phyloP scores from a whole-genome alignment of 1,140 invertebrate species.

The Drosophila pseudoananassae region DNA sequence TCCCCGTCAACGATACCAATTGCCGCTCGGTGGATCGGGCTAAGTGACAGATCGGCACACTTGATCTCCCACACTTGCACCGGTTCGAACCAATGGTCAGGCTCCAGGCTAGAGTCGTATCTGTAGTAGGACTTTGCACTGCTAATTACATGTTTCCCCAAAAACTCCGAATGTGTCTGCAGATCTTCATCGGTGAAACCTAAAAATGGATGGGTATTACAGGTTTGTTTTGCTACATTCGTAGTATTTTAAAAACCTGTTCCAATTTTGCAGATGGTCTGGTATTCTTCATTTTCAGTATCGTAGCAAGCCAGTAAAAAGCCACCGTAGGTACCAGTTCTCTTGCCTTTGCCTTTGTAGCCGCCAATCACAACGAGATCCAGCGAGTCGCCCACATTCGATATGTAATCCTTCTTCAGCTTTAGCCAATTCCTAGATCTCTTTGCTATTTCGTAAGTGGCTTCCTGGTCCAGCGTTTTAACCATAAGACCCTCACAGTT shows the following conservation, averaged over 20 bases:
- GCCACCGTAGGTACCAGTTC: constrained; percentile 97
- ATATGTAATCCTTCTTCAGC: constrained; percentile 98
- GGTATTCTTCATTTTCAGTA: constrained; percentile 96
- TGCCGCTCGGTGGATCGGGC: constrained; percentile 96
- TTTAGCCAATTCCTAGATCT: constrained; percentile 99
- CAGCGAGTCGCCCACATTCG: constrained; percentile 96
- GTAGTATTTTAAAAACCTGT: constrained; percentile 88
- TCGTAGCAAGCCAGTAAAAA: constrained; percentile 99
- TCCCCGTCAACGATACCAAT: constrained; percentile 95
- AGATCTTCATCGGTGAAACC: constrained; percentile 96
- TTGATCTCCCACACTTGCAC: constrained; percentile 99
- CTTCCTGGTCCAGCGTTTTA: constrained; percentile 96
- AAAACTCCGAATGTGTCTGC: constrained; percentile 89
- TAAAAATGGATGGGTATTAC: constrained; percentile 2
- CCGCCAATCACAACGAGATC: constrained; percentile 98
- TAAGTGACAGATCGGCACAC: constrained; percentile 98
- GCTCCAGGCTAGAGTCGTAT: constrained; percentile 90
- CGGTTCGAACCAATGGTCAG: constrained; percentile 98
- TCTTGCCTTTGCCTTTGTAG: constrained; percentile 96
- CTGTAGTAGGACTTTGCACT: constrained; percentile 93
- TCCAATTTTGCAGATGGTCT: constrained; percentile 93
- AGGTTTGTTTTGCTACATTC: background rate
- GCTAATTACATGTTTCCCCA: constrained; percentile 91
- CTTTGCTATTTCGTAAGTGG: constrained; percentile 99
- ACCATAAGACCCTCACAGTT: constrained; percentile 99